Percentiles rank a stretch among this genome's conserved stretches.
These are phyloP conservation scores for Zaprionus bogoriensis DNA, from an alignment of 2,888 invertebrate genomes.

Conservation along the genomic window DNA sequence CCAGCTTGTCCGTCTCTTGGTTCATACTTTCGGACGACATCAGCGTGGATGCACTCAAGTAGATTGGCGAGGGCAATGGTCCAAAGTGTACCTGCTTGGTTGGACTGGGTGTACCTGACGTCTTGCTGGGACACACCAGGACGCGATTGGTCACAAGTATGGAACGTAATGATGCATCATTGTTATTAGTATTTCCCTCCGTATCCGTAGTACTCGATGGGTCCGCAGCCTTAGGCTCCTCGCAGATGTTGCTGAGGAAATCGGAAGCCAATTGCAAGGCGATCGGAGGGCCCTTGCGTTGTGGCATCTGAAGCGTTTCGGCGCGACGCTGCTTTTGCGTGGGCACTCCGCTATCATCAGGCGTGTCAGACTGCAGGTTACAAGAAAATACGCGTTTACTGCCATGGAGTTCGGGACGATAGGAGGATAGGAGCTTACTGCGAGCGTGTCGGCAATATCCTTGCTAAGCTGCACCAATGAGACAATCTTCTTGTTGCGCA, in stretches of 20 bases:
- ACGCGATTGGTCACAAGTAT: constrained; percentile 5
- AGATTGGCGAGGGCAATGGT: constrained; percentile 4
- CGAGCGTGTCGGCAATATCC: not conserved
- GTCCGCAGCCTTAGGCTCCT: no score
- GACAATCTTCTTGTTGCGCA: constrained; percentile 22
- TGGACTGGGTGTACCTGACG: not conserved
- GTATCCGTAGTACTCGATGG: no score
- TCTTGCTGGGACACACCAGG: not conserved
- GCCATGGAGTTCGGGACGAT: no score
- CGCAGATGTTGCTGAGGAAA: no score
- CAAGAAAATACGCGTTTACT: no score
- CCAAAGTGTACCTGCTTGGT: constrained; percentile 33
- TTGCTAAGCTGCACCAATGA: constrained; percentile 4
- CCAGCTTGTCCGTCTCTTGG: not conserved
- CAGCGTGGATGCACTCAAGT: no score
- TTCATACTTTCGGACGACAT: not conserved
- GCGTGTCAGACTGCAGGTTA: no score
- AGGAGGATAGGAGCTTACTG: constrained; percentile 7
- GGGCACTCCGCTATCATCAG: no score
- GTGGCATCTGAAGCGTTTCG: no score
- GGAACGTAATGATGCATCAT: constrained; percentile 18
- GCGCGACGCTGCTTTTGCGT: no score
- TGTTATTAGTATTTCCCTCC: not conserved
- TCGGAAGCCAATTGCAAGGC: no score
- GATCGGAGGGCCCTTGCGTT: no score